phyloP scores from a whole-genome alignment of 2,113 vertebrate genomes.

The Pedionomus torquatus region DNA sequence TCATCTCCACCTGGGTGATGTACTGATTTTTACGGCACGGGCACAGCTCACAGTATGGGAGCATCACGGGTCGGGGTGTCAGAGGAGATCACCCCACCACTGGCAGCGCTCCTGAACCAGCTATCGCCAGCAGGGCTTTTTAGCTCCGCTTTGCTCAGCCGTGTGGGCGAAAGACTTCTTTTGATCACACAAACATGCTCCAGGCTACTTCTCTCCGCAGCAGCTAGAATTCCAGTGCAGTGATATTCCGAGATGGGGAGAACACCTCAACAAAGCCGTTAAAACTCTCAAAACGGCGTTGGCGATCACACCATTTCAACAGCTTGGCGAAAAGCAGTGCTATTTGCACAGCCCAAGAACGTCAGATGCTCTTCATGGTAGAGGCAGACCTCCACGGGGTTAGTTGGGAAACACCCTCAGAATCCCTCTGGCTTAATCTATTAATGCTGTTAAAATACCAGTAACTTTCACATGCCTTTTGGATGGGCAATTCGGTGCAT shows the following conservation, averaged over 20 bases:
- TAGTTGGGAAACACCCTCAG: not conserved
- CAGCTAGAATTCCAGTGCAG: accelerated
- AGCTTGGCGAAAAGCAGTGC: not conserved
- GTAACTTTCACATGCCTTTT: accelerated
- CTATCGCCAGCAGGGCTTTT: not conserved
- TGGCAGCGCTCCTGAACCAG: not conserved
- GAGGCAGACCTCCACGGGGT: not conserved
- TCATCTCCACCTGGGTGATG: not conserved
- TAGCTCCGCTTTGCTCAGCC: not conserved
- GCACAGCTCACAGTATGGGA: not conserved
- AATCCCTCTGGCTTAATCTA: not conserved
- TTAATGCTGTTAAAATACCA: not conserved
- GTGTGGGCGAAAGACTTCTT: not conserved
- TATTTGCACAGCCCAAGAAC: not conserved
- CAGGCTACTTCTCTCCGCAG: not conserved
- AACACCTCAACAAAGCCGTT: not conserved
- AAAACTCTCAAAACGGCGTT: not conserved
- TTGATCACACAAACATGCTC: not conserved
- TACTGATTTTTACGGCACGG: not conserved
- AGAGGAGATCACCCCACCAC: not conserved
- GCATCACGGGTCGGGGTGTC: not conserved
- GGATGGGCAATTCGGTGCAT: not conserved
- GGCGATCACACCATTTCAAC: not conserved
- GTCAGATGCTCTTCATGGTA: not conserved
- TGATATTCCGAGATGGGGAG: not conserved